A percentile compares a stretch with the other conserved stretches of the same genome.
Evolutionary conservation across 2,113 vertebrate species (phyloP).

Genomic region (Alces alces): DNA sequence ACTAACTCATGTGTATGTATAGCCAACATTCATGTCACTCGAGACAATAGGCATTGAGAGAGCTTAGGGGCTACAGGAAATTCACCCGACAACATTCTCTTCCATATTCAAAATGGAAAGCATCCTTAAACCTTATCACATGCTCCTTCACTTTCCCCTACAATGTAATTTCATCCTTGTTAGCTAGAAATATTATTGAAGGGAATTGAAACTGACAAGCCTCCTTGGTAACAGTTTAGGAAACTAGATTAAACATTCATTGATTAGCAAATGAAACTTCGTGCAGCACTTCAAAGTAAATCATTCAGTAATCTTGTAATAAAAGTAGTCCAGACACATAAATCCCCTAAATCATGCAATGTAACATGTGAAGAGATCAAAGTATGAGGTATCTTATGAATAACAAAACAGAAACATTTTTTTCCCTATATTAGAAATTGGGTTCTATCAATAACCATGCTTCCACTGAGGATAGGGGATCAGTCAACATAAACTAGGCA

Average conservation of each 20-base stretch:
- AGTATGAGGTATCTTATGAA: neutral
- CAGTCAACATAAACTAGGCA: neutral
- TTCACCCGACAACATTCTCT: neutral
- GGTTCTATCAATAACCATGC: neutral
- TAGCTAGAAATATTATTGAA: constrained; percentile 23
- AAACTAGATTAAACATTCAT: constrained; percentile 32
- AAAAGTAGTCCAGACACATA: neutral
- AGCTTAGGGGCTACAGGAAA: neutral
- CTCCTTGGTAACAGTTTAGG: neutral
- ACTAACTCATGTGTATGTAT: neutral
- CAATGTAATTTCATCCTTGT: neutral
- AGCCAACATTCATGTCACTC: neutral
- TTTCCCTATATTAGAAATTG: neutral
- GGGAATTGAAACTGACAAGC: constrained; percentile 31
- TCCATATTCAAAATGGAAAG: neutral
- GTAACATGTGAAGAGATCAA: neutral
- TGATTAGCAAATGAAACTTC: neutral
- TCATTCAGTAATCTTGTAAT: neutral
- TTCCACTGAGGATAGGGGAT: neutral
- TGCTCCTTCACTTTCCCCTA: neutral
- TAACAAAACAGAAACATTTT: neutral
- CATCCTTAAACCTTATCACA: neutral
- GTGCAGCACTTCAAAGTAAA: neutral
- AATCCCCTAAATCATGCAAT: neutral
- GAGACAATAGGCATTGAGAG: neutral